A percentile compares a stretch with the other conserved stretches of the same genome.
phyloP scores from a whole-genome alignment of 2,797 vertebrate species.

The Selene dorsalis region DNA sequence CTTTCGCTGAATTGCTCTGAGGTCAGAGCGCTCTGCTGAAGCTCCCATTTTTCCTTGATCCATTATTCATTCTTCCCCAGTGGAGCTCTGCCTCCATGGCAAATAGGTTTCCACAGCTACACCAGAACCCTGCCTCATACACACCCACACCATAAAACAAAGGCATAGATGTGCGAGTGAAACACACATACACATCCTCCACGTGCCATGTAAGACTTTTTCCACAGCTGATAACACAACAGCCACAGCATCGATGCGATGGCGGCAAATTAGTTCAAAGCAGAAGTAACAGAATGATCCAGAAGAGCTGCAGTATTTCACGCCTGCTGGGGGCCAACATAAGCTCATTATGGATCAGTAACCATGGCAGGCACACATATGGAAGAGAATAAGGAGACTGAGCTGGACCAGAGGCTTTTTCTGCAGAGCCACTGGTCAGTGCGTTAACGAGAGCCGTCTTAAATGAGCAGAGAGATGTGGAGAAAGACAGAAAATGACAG shows the following conservation, averaged over 20 bases:
- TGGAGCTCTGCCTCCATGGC: slow-evolving; percentile 74
- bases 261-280: slow-evolving; percentile 65
- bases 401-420: slow-evolving; percentile 36
- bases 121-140: slow-evolving; percentile 45
- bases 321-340: slow-evolving; percentile 67
- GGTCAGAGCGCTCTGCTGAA: slow-evolving; percentile 75
- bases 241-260: slow-evolving; percentile 25
- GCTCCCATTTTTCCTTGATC: slow-evolving; percentile 82
- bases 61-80: slow-evolving; percentile 83
- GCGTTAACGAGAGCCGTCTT: slow-evolving; percentile 48
- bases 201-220: slow-evolving; percentile 15
- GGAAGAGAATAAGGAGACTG: slow-evolving; percentile 34
- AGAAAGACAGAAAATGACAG: slow-evolving; percentile 24
- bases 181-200: slow-evolving; percentile 21
- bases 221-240: slow-evolving; percentile 46
- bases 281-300: slow-evolving; percentile 55
- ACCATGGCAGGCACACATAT: slow-evolving; percentile 53
- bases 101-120: slow-evolving; percentile 76
- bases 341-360: slow-evolving; percentile 73
- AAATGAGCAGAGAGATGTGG: slow-evolving; percentile 55
- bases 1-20: slow-evolving; percentile 70
- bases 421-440: slow-evolving; percentile 63
- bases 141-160: slow-evolving; percentile 42
- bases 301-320: slow-evolving; percentile 68
- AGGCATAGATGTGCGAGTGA: slow-evolving; percentile 10